These are phyloP conservation scores for Drosophila prostipennis DNA, from an alignment of 2,888 invertebrate genomes.

Conservation along the genomic window DNA sequence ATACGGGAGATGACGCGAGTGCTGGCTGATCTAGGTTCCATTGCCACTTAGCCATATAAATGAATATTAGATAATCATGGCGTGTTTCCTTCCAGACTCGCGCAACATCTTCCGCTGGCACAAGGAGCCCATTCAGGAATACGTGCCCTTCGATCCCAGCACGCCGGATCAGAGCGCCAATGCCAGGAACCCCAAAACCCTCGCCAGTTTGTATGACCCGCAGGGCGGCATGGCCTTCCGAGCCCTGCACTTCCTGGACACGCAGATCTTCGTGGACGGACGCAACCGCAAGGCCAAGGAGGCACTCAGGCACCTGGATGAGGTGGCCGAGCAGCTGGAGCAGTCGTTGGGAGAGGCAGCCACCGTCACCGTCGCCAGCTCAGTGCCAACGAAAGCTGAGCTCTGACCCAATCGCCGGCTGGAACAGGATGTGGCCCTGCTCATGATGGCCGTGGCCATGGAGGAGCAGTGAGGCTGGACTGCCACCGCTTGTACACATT, in stretches of 20 bases:
- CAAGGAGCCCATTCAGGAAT: constrained; percentile 74
- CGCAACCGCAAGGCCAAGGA: constrained; percentile 48
- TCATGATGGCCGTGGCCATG: constrained; percentile 63
- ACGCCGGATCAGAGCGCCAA: constrained; percentile 70
- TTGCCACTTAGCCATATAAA: no score
- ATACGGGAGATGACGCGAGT: constrained; percentile 90
- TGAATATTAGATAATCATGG: neutral
- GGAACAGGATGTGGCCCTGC: constrained; percentile 58
- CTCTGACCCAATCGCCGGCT: constrained; percentile 51
- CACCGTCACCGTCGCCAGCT: constrained; percentile 5
- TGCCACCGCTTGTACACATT: constrained; percentile 30
- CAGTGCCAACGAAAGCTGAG: constrained; percentile 5
- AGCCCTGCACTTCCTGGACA: constrained; percentile 82
- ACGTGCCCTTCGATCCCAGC: constrained; percentile 75
- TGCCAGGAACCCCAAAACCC: constrained; percentile 46
- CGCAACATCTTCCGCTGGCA: constrained; percentile 80
- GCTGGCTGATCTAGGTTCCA: constrained; percentile 85
- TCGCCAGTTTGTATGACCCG: constrained; percentile 77
- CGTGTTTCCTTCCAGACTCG: constrained; percentile 71
- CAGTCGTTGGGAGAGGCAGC: constrained; percentile 45
- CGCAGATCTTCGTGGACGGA: constrained; percentile 76
- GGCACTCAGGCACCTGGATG: constrained; percentile 40
- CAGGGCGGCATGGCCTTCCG: constrained; percentile 79
- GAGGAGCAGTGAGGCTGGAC: constrained; percentile 36
- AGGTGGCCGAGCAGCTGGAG: constrained; percentile 44